Conservation (phyloP, 2,113 vertebrate genomes). For the Entomyzon cyanotis region DNA sequence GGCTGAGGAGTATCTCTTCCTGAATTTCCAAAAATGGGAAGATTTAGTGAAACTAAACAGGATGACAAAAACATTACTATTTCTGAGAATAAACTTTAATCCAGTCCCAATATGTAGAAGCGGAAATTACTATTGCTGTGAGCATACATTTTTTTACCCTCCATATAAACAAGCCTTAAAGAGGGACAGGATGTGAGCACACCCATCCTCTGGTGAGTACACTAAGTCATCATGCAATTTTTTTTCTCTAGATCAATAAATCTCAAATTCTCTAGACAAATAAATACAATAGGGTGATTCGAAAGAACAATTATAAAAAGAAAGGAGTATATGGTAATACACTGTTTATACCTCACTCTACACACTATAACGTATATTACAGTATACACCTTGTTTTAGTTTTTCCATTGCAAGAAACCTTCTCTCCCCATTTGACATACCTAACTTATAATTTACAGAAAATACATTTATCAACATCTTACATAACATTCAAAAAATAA, state of each 20-base stretch:
- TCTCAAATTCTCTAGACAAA: not conserved
- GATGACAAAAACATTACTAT: conserved; percentile 15
- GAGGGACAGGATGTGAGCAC: not conserved
- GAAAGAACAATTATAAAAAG: not conserved
- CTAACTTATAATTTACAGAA: not conserved
- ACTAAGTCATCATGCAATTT: not conserved
- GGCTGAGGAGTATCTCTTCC: not conserved
- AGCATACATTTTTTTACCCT: not conserved
- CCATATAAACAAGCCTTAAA: not conserved
- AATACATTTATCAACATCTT: not conserved
- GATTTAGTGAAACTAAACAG: conserved; percentile 1
- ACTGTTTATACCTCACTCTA: not conserved
- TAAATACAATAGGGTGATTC: not conserved
- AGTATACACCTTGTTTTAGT: not conserved
- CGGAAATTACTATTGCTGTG: not conserved
- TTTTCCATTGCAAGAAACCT: not conserved
- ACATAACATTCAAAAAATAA: not conserved
- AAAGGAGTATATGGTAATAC: not conserved
- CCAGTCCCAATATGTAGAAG: not conserved
- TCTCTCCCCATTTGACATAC: not conserved
- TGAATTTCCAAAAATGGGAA: conserved; percentile 1
- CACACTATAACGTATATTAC: not conserved
- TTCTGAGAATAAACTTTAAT: conserved; percentile 25
- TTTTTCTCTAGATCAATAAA: conserved; percentile 14
- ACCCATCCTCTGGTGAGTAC: not conserved